Conservation (phyloP, 2,888 invertebrate species). For the Drosophila sordidapex region DNA sequence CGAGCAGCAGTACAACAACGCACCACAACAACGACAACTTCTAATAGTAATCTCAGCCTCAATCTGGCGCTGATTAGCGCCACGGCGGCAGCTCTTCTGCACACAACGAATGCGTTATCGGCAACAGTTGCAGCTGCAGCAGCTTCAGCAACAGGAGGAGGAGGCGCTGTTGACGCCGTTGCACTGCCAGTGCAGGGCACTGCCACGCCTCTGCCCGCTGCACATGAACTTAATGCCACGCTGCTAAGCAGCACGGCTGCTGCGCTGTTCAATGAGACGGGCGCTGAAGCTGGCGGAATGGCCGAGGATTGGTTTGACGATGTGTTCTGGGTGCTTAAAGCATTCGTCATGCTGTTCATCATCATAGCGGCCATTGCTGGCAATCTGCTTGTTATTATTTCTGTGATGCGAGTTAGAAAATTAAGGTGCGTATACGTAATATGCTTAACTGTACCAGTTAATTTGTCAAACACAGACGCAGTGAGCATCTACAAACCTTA, state of each 20-base stretch:
- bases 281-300: conserved; percentile 19
- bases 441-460: conserved; percentile 1
- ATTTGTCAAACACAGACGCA: conserved; percentile 12
- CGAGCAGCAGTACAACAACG: conserved; percentile 13
- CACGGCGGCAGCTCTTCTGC: conserved; percentile 60
- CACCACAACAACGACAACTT: conserved; percentile 27
- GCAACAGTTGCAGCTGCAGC: conserved; percentile 33
- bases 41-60: conserved; percentile 28
- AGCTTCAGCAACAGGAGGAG: background rate
- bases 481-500: background rate
- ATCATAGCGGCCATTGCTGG: conserved; percentile 95
- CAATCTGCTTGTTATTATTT: conserved; percentile 94
- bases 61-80: conserved; percentile 48
- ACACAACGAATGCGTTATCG: conserved; percentile 63
- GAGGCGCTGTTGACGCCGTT: conserved; percentile 31
- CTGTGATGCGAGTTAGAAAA: conserved; percentile 91
- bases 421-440: conserved; percentile 84
- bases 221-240: conserved; percentile 60
- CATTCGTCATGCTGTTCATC: conserved; percentile 93
- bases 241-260: conserved; percentile 54
- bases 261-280: conserved; percentile 58
- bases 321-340: conserved; percentile 88
- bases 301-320: conserved; percentile 86
- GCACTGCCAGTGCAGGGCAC: conserved; percentile 66
- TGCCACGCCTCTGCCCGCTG: conserved; percentile 53